Evolutionary conservation across 2,888 invertebrate genomes (phyloP), one percentile per base, ranked within the genome.

Genomic region (Horisme vitalbata): DNA sequence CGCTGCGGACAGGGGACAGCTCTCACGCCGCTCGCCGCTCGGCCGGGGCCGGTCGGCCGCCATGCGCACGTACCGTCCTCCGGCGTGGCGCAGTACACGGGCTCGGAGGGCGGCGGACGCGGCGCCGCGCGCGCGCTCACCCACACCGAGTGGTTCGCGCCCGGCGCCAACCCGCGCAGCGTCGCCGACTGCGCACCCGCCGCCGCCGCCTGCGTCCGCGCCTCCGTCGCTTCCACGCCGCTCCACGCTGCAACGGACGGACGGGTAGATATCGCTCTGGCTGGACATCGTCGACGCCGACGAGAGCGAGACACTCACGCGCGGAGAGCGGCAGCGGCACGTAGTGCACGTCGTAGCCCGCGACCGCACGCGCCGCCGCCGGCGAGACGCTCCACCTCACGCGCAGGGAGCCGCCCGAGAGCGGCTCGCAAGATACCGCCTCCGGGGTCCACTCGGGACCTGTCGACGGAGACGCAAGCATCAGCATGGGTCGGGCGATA

Each of bases 81-180:
- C 49, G 92, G 91, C 0, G 96, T 97, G 57, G 91, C 86, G 77
- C 96, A 95, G 81, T 91, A 93, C 55, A 94, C 90, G 21, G 95
- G 92, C 37, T 90, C 73, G 59, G 95, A 94, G 54, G 94, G 86
- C 24, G 94, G 92, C 1, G 94, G 93, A 2, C 96, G 97, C 26
- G 93, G 93, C 37, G 92, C 91, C 0, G 94, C 94, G 67, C 93
- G 95, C 14, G 95, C 96, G 67, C 95, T 83, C 23, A 96, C 94
- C 68, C 94, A 91, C 59, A 97, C 91, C 24, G 95, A 95, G 86
- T 97, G 97, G 88, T 96, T 96, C 43, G 95, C 94, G 69, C 92
- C 95, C 63, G 95, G 94, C 63, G 93, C 92, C 59, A 97, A 83
- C 0, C 93, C 94, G 68, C 93, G 93, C 60, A 96, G 83, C 71